These are phyloP conservation scores for Etheostoma spectabile DNA, from an alignment of 2,113 vertebrate species.

Conservation along the genomic window DNA sequence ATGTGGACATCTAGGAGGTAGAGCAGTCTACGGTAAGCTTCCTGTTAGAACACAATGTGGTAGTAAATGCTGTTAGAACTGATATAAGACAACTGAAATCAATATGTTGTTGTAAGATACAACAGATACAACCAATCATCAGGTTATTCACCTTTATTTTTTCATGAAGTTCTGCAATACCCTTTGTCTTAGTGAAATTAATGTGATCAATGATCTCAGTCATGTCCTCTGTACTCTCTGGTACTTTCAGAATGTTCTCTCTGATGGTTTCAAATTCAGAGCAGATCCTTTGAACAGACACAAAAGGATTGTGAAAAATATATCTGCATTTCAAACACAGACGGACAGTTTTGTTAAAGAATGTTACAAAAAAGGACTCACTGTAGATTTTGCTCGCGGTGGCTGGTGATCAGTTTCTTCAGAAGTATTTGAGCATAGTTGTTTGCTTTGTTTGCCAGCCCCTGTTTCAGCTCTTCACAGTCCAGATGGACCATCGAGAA, in stretches of 20 bases:
- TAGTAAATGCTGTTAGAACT: not conserved
- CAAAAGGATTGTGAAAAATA: not conserved
- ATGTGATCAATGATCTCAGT: conserved; percentile 85
- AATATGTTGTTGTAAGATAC: not conserved
- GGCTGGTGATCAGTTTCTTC: conserved; percentile 83
- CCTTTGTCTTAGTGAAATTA: conserved; percentile 80
- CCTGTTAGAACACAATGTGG: conserved; percentile 76
- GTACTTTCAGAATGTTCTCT: conserved; percentile 85
- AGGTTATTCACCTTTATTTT: conserved; percentile 85
- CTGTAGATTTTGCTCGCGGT: conserved; percentile 86
- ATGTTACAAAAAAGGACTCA: conserved; percentile 79
- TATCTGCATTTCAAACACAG: not conserved
- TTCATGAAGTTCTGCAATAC: conserved; percentile 79
- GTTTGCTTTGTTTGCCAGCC: conserved; percentile 87
- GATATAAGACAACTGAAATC: not conserved
- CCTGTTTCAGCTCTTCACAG: conserved; percentile 93
- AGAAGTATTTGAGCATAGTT: conserved; percentile 85
- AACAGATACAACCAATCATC: not conserved
- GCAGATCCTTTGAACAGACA: conserved; percentile 88
- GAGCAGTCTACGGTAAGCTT: conserved; percentile 80
- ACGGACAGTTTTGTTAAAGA: not conserved
- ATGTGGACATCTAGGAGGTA: conserved; percentile 89
- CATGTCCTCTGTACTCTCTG: conserved; percentile 91
- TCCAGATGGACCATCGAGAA: conserved; percentile 92
- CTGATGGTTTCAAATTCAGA: conserved; percentile 91